Evolutionary conservation across 2,888 invertebrate species (phyloP), one percentile per base, ranked within the genome.

Genomic region (Homarus gammarus): DNA sequence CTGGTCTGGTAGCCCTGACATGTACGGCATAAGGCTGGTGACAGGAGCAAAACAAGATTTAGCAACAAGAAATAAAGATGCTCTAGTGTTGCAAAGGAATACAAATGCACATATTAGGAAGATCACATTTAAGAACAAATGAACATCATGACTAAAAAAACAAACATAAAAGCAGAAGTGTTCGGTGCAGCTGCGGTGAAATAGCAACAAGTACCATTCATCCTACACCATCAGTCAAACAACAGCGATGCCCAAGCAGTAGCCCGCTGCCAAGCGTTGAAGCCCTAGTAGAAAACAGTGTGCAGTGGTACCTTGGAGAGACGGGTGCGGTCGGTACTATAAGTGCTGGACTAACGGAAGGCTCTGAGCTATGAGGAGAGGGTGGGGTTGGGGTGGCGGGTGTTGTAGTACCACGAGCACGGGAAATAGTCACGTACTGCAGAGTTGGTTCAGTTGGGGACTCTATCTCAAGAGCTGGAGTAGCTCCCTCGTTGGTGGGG

Each of bases 381-480:
- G 81, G 51, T 27, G 81, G 79, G 5, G 87, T 87, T 51, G 44
- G 38, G 38, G 88, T 64, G 68, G 64, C 38, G 61, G 79, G 84
- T 6, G 49, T 73, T 27, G 83, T 36, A 31, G 75, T 72, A 33
- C 77, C n/a, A 38, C 90, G 56, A 38, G 77, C 31, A 15, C 91
- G 82, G 22, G 18, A 36, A 44, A 91, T 82, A n/a, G 91, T 91
- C 73, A 89, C 88, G 75, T 89, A 89, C 88, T 89, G 72, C 33
- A 84, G 88, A 18, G 84, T n/a, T 49, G 88, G 88, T 31, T 89
- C 78, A 22, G 84, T 84, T n/a, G 88, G 38, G 44, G 51, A 40
- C 27, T 75, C n/a, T 3, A 68, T 10, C 38, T 83, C 83, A 31
- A 51, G 12, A 38, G 72, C 72, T 22, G 83, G 51, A 15, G 70